These are phyloP conservation scores for Crocallis elinguaria DNA, from an alignment of 2,888 invertebrate genomes.

Conservation along the genomic window DNA sequence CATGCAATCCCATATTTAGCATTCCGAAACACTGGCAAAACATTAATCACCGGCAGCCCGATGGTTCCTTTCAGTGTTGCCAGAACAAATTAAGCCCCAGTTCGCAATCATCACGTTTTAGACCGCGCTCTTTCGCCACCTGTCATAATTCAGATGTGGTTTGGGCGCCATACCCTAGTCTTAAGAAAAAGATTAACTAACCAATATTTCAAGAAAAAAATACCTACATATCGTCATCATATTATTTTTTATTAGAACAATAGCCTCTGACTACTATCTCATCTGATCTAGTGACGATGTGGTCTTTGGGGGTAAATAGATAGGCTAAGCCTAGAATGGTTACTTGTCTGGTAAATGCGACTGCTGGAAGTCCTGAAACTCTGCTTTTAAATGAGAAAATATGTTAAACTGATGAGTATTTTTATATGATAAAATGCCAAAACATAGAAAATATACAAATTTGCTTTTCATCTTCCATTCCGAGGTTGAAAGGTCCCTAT, in stretches of 20 bases:
- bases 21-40: conserved; percentile 35
- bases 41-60: conserved; percentile 46
- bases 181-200: not conserved
- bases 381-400: too few species aligned
- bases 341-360: too few species aligned
- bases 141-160: conserved; percentile 55
- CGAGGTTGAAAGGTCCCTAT: too few species aligned
- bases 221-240: not conserved
- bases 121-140: conserved; percentile 61
- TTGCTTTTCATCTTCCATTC: too few species aligned
- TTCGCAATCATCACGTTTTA: conserved; percentile 55
- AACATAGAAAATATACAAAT: too few species aligned
- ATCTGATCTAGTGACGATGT: too few species aligned
- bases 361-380: too few species aligned
- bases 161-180: conserved; percentile 22
- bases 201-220: not conserved
- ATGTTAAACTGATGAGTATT: too few species aligned
- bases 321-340: too few species aligned
- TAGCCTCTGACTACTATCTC: too few species aligned
- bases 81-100: conserved; percentile 39
- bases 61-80: conserved; percentile 41
- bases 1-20: conserved; percentile 38
- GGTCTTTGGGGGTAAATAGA: too few species aligned
- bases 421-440: too few species aligned
- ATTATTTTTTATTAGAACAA: not conserved